These are phyloP conservation scores for Neelides sp. DNA, from an alignment of 1,140 invertebrate species.

Conservation along the genomic window DNA sequence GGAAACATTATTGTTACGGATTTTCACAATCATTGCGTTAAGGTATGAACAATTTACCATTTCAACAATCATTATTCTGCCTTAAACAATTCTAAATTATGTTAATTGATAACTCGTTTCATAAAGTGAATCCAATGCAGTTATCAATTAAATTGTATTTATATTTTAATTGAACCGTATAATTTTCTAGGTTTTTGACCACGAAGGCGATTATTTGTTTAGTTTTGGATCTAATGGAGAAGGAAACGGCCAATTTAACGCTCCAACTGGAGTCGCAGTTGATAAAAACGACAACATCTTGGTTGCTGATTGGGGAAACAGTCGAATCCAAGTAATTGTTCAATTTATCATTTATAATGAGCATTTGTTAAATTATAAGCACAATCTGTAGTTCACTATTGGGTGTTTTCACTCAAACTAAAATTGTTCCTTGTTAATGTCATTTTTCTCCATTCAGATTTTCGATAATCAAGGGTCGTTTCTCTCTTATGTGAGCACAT, in stretches of 20 bases:
- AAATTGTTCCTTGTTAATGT: neutral
- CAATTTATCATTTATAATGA: neutral
- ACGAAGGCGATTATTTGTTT: conserved; percentile 42
- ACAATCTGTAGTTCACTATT: neutral
- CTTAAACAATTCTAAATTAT: neutral
- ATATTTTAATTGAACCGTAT: conserved; percentile 32
- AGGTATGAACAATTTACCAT: conserved; percentile 36
- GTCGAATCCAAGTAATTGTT: conserved; percentile 42
- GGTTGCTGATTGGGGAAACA: conserved; percentile 48
- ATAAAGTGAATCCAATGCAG: conserved; percentile 17
- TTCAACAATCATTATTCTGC: too few relatives aligned
- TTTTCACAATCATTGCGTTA: conserved; percentile 48
- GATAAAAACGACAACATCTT: conserved; percentile 44
- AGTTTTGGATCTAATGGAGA: conserved; percentile 44
- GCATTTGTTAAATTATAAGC: neutral
- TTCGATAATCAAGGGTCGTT: conserved; percentile 46
- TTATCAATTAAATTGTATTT: conserved; percentile 32
- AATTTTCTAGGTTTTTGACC: conserved; percentile 39
- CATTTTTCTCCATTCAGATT: conserved; percentile 36
- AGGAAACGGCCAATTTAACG: conserved; percentile 47
- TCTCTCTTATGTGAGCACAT: conserved; percentile 43
- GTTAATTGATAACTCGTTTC: neutral
- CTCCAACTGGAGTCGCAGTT: conserved; percentile 45
- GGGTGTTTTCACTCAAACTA: too few relatives aligned
- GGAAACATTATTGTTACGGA: conserved; percentile 45